These are phyloP conservation scores for Cuniculus paca DNA, from an alignment of 2,797 vertebrate species.

Conservation along the genomic window DNA sequence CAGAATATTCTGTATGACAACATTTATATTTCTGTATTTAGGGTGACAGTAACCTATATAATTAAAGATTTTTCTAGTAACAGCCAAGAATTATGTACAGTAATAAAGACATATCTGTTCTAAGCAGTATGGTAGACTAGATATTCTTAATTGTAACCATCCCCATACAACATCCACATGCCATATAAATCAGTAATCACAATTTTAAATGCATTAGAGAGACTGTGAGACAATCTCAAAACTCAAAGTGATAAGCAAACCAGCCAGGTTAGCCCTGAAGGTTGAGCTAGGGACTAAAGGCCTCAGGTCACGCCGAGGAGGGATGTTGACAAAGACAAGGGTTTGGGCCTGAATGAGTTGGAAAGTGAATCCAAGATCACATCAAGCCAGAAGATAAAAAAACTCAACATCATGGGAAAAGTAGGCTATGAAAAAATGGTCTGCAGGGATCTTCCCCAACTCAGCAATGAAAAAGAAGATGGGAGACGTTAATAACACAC, in stretches of 20 bases:
- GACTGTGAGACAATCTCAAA: background rate
- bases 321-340: background rate
- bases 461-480: background rate
- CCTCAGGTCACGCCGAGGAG: background rate
- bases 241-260: background rate
- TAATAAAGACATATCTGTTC: background rate
- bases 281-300: background rate
- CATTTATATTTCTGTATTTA: background rate
- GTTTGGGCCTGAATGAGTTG: background rate
- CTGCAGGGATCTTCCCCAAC: background rate
- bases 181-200: background rate
- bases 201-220: background rate
- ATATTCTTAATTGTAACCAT: background rate
- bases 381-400: background rate
- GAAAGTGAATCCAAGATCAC: background rate
- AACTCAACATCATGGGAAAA: background rate
- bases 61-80: background rate
- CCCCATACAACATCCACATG: background rate
- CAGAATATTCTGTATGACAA: constrained; percentile 3
- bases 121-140: background rate
- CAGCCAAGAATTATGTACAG: background rate
- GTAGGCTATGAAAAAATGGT: background rate
- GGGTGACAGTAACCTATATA: background rate
- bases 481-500: background rate
- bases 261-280: background rate